These are phyloP conservation scores for Lycopodina hypogea DNA, from an alignment of 37 sponge, comb jelly and placozoan species.

Conservation along the genomic window DNA sequence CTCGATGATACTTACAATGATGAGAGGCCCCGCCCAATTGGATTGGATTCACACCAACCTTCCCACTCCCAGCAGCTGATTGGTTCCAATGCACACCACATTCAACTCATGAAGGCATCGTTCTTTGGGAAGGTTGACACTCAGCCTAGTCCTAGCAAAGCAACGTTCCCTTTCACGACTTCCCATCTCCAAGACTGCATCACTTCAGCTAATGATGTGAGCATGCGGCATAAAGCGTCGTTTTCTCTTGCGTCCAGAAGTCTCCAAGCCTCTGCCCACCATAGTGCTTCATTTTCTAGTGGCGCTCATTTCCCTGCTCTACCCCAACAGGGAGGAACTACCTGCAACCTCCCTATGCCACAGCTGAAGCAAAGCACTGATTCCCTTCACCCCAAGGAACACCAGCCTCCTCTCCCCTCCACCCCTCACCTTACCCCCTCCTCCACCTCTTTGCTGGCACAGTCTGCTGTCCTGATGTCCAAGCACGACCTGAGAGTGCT, in stretches of 20 bases:
- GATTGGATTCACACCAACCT: neutral
- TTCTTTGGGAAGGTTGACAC: conserved; percentile 55
- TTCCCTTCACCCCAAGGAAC: too few species aligned
- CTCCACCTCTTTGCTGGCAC: conserved; percentile 11
- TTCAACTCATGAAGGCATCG: conserved; percentile 93
- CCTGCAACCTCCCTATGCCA: too few species aligned
- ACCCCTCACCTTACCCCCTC: neutral
- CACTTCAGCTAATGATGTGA: neutral
- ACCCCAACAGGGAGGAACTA: too few species aligned
- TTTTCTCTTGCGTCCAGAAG: neutral
- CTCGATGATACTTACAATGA: conserved; percentile 14
- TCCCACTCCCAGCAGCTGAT: conserved; percentile 56
- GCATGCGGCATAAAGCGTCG: neutral
- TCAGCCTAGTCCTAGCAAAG: neutral
- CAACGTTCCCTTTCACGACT: neutral
- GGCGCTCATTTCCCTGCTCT: too few species aligned
- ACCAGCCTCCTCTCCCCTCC: neutral
- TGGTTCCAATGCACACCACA: conserved; percentile 53
- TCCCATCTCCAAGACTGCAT: neutral
- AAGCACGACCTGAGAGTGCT: conserved; percentile 12
- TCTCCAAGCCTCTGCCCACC: neutral
- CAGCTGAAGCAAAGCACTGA: too few species aligned
- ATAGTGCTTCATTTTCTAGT: neutral
- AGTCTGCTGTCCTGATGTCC: conserved; percentile 25
- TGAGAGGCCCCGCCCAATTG: neutral